phyloP scores from a whole-genome alignment of 64 coral and sea anemone species.

The Pocillopora damicornis region DNA sequence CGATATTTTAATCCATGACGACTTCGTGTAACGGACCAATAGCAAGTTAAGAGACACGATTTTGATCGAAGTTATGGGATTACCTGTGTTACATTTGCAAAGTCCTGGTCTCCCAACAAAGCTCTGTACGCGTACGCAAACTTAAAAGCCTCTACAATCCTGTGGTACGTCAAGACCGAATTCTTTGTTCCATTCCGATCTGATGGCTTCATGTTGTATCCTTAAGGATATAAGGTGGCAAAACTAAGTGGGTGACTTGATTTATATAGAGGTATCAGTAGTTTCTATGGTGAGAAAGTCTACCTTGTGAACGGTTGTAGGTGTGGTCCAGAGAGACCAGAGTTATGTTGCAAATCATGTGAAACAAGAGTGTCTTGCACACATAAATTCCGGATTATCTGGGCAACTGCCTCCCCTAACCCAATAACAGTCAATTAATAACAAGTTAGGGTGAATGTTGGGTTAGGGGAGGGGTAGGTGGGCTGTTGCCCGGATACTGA shows the following conservation, averaged over 20 bases:
- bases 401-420: too few relatives aligned
- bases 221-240: conserved; percentile 10
- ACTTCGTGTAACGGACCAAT: not conserved
- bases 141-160: conserved; percentile 97
- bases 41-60: not conserved
- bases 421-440: too few relatives aligned
- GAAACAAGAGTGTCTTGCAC: too few relatives aligned
- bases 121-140: conserved; percentile 83
- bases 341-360: too few relatives aligned
- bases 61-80: not conserved
- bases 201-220: conserved; percentile 67
- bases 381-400: too few relatives aligned
- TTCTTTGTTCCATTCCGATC: conserved; percentile 37
- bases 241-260: too few relatives aligned
- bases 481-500: too few relatives aligned
- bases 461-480: too few relatives aligned
- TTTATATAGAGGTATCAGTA: too few relatives aligned
- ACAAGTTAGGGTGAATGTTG: too few relatives aligned
- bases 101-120: conserved; percentile 73
- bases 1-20: too few relatives aligned
- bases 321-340: too few relatives aligned
- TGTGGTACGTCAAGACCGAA: conserved; percentile 81
- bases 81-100: conserved; percentile 50
- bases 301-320: not conserved
- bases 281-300: not conserved